Base-by-base conservation (phyloP, 2,797 vertebrate species). In the Poecilia velifera region DNA sequence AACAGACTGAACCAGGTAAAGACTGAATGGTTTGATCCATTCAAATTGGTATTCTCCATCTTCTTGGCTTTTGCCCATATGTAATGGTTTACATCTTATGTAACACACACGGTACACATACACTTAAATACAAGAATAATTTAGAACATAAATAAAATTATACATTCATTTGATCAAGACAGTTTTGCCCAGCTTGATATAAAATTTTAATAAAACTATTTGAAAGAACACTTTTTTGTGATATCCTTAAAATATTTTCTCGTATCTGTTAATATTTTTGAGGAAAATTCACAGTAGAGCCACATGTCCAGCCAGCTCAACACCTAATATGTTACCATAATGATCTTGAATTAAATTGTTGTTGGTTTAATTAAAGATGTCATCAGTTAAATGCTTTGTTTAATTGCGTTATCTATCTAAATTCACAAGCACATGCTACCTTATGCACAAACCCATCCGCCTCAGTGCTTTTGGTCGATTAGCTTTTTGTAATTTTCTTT, bases 401-500 rank as follows among this genome's bases (percentile, higher is more conserved):
- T 51, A 84, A 83, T 81, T 86, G 64, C 12, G 4, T 31, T 53
- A 22, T 53, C 49, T 45, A 76, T 89, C 90, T 73, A 84, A 87
- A 77, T 68, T 75, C 53, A 80, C 66, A 51, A 53, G 34, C 70
- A 59, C 80, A 66, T 64, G 74, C 55, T 45, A 3, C 59, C 68
- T 74, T 43, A 73, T 70, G 16, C 49, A 84, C 71, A 83, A n/a
- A 84, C 77, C 53, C 64, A 79, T 9, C 79, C 73, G 79, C 51
- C 77, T 86, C 70, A 72, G 39, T 28, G 22, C 20, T 62, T 81
- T 53, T 25, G 34, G 66, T 72, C n/a, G 39, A 66, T 78, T 73
- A 72, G 80, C 74, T 86, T 88, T 87, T 74, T 87, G 88, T 85
- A 91, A 57, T 90, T 88, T 91, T 90, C 82, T 80, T 89, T 90